A percentile compares a stretch with the other conserved stretches of the same genome.
Evolutionary conservation across 2,113 vertebrate genomes (phyloP).

Genomic region (Oxygymnocypris stewartii): DNA sequence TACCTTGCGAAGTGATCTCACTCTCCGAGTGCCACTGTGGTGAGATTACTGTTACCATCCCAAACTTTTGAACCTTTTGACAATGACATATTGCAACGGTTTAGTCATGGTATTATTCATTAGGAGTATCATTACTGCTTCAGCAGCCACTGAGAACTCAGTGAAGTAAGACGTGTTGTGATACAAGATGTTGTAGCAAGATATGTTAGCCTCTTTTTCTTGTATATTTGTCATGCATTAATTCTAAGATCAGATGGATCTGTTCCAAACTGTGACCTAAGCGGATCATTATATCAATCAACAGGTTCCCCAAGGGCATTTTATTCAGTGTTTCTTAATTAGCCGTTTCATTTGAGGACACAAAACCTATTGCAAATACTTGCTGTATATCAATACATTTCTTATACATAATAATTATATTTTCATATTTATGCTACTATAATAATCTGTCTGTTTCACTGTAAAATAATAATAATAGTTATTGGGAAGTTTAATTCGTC

Average conservation of each 20-base stretch:
- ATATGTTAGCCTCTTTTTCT: not conserved
- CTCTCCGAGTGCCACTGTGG: not conserved
- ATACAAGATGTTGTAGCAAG: not conserved
- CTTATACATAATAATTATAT: too few relatives aligned
- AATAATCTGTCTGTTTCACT: too few relatives aligned
- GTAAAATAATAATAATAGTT: too few relatives aligned
- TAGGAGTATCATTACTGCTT: constrained; percentile 22
- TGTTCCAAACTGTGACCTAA: constrained; percentile 6
- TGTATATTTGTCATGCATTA: constrained; percentile 8
- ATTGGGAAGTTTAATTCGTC: constrained; percentile 33
- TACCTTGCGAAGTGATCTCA: not conserved
- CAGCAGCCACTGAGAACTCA: not conserved
- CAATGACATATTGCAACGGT: not conserved
- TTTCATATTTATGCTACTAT: too few relatives aligned
- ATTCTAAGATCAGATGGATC: constrained; percentile 31
- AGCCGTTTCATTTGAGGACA: not conserved
- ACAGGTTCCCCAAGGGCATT: not conserved
- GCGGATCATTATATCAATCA: not conserved
- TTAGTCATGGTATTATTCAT: constrained; percentile 21
- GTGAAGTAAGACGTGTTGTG: not conserved
- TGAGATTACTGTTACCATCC: not conserved
- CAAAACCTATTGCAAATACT: not conserved
- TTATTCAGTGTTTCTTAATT: constrained; percentile 3
- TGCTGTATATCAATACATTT: not conserved
- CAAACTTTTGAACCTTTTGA: constrained; percentile 11